phyloP scores from a whole-genome alignment of 2,888 invertebrate species.

The Dynastes maya region DNA sequence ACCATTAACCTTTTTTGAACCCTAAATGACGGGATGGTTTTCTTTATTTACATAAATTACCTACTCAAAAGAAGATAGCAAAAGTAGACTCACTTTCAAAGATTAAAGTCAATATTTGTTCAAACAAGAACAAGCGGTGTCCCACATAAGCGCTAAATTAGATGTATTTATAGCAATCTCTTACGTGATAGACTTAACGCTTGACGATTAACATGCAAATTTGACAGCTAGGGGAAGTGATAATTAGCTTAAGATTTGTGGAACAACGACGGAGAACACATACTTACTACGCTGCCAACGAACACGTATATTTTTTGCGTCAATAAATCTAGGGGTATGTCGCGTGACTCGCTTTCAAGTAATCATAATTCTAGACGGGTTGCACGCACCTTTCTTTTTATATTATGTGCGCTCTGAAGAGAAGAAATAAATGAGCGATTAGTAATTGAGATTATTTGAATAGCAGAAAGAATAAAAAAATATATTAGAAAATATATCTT shows the following conservation, averaged over 20 bases:
- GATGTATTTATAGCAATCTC: constrained; percentile 12
- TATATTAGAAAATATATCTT: not conserved
- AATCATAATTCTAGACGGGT: constrained; percentile 2
- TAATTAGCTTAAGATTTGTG: constrained; percentile 37
- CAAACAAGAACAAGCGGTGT: not conserved
- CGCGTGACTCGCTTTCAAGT: constrained; percentile 28
- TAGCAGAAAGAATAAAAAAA: not conserved
- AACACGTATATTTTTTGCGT: constrained; percentile 14
- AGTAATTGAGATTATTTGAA: constrained; percentile 18
- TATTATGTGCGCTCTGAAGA: not conserved
- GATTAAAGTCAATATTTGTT: constrained; percentile 15
- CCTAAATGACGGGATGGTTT: too few species aligned
- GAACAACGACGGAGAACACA: constrained; percentile 1
- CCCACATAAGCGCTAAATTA: not conserved
- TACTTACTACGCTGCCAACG: not conserved
- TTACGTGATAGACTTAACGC: constrained; percentile 28
- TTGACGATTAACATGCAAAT: constrained; percentile 34
- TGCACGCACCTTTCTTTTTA: constrained; percentile 25
- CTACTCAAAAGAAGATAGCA: too few species aligned
- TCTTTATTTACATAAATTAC: too few species aligned
- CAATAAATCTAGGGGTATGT: constrained; percentile 17
- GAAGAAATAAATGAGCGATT: constrained; percentile 19
- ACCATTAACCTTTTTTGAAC: too few species aligned
- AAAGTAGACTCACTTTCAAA: not conserved
- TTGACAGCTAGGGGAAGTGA: constrained; percentile 32